Percentiles rank a stretch among this genome's conserved stretches.
These are phyloP conservation scores for Crypturellus undulatus DNA, from an alignment of 2,113 vertebrate genomes.

Conservation along the genomic window DNA sequence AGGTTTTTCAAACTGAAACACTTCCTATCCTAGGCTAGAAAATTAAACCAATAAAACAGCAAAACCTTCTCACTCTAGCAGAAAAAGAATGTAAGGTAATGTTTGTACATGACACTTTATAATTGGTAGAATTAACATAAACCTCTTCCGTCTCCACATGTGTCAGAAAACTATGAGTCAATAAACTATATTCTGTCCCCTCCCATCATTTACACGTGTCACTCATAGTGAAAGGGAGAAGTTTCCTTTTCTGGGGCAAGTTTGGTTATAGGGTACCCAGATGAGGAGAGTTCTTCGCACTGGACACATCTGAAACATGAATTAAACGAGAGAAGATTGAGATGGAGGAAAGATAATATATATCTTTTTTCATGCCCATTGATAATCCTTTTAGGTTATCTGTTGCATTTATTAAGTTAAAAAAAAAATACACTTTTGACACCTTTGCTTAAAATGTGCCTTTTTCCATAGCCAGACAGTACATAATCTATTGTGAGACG, in stretches of 20 bases:
- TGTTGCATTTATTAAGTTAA: background rate
- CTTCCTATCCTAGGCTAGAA: background rate
- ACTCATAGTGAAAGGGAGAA: background rate
- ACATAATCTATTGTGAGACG: background rate
- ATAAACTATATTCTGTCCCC: background rate
- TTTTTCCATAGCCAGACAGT: background rate
- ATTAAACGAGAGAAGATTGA: background rate
- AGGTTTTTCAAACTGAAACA: background rate
- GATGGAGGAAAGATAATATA: background rate
- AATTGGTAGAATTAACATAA: background rate
- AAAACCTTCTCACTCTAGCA: background rate
- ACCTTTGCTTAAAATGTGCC: background rate
- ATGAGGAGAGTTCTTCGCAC: background rate
- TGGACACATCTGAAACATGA: background rate
- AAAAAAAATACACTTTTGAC: background rate
- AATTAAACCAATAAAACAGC: background rate
- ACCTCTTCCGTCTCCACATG: background rate
- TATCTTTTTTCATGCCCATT: background rate
- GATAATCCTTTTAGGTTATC: background rate
- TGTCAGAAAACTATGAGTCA: background rate
- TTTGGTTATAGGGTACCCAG: background rate
- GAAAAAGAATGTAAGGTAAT: background rate
- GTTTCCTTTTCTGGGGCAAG: background rate
- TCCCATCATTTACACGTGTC: background rate
- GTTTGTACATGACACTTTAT: background rate